Percentiles rank a stretch among this genome's conserved stretches.
phyloP scores from a whole-genome alignment of 2,113 vertebrate species.

The Oncorhynchus nerka region DNA sequence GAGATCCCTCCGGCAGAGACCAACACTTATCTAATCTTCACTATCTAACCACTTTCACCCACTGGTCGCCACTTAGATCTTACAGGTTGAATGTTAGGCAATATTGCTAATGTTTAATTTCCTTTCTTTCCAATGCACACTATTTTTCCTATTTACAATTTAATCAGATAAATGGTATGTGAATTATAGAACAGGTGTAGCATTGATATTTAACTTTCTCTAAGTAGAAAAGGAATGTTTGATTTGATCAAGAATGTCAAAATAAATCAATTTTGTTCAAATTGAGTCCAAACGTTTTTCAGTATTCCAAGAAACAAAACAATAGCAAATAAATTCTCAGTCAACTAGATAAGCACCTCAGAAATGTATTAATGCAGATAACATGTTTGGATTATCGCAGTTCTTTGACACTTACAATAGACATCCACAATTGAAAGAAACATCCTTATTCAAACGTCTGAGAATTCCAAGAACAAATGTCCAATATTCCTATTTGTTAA shows the following conservation, averaged over 20 bases:
- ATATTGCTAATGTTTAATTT: slow-evolving; percentile 11
- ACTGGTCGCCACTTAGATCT: neutral
- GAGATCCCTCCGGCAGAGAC: neutral
- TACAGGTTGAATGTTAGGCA: neutral
- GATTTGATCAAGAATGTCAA: too few relatives aligned
- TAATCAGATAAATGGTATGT: too few relatives aligned
- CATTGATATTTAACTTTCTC: too few relatives aligned
- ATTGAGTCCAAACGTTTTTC: neutral
- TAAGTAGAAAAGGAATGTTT: too few relatives aligned
- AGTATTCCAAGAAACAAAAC: neutral
- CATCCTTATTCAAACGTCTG: neutral
- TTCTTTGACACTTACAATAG: neutral
- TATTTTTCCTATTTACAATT: neutral
- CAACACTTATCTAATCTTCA: neutral
- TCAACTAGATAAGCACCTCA: neutral
- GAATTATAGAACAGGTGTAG: too few relatives aligned
- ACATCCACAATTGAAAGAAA: neutral
- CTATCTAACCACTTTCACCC: neutral
- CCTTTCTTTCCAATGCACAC: neutral
- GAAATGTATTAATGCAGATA: neutral
- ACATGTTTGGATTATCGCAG: neutral
- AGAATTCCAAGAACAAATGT: slow-evolving; percentile 1
- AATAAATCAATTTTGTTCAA: neutral
- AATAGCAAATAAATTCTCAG: neutral
- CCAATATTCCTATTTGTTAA: neutral